Evolutionary conservation across 1,140 invertebrate species (phyloP).

Genomic region (Pachypsylla venusta): DNA sequence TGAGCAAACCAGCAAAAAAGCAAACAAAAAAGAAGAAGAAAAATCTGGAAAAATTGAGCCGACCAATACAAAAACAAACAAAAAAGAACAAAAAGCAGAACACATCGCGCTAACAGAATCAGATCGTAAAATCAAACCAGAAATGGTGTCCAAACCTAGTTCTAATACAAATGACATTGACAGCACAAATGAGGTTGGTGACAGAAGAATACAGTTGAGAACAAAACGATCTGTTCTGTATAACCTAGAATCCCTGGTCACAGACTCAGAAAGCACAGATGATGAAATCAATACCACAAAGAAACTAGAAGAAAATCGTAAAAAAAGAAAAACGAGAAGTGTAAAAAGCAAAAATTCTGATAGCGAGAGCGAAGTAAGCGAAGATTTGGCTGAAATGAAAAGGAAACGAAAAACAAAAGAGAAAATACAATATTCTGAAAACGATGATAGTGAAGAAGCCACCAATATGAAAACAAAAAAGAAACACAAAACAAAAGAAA

Average conservation of each 20-base stretch:
- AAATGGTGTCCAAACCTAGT: too few species aligned
- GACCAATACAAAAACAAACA: slow-evolving; percentile 8
- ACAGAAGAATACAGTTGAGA: slow-evolving; percentile 14
- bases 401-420: slow-evolving; percentile 28
- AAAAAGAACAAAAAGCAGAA: too few species aligned
- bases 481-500: slow-evolving; percentile 2
- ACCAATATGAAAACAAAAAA: background rate
- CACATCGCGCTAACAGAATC: too few species aligned
- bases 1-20: background rate
- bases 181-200: slow-evolving; percentile 14
- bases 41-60: slow-evolving; percentile 2
- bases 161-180: too few species aligned
- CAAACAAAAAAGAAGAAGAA: background rate
- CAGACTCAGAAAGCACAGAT: slow-evolving; percentile 18
- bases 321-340: slow-evolving; percentile 14
- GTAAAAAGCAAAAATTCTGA: background rate
- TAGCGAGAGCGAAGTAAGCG: slow-evolving; percentile 14
- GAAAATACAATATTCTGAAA: slow-evolving; percentile 19
- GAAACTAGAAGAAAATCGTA: slow-evolving; percentile 16
- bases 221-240: slow-evolving; percentile 7
- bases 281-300: slow-evolving; percentile 15
- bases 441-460: background rate
- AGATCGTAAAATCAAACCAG: too few species aligned
- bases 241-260: background rate
- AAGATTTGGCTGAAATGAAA: too few species aligned